A percentile compares a stretch with the other conserved stretches of the same genome.
phyloP scores from a whole-genome alignment of 2,113 vertebrate genomes.

The Shinisaurus crocodilurus region DNA sequence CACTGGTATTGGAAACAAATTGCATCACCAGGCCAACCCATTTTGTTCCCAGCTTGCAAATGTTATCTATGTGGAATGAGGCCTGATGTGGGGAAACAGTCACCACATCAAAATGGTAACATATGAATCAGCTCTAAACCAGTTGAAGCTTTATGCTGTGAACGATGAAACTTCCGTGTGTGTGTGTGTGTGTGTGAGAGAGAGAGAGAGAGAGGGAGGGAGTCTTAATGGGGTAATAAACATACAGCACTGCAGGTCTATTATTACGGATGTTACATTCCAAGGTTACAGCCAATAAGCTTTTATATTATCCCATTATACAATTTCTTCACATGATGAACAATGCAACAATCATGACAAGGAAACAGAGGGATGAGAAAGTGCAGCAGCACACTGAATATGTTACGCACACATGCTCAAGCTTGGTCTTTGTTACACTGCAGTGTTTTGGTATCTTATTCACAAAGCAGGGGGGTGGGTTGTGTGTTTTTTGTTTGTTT shows the following conservation, averaged over 20 bases:
- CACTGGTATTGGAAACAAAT: no score
- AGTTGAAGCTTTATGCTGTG: constrained; percentile 26
- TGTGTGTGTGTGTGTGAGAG: background rate
- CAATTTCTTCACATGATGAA: constrained; percentile 61
- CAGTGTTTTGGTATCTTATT: background rate
- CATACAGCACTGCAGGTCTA: constrained; percentile 32
- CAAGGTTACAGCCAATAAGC: constrained; percentile 44
- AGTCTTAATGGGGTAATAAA: constrained; percentile 48
- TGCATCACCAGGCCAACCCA: no score
- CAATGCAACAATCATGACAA: constrained; percentile 51
- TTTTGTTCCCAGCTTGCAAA: background rate
- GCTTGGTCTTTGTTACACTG: background rate
- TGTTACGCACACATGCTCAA: no score
- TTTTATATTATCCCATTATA: constrained; percentile 39
- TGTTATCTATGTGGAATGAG: background rate
- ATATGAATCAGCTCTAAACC: constrained; percentile 11
- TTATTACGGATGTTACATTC: constrained; percentile 38
- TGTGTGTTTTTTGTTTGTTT: no score
- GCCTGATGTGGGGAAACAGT: background rate
- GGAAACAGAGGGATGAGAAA: constrained; percentile 50
- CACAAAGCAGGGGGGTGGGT: no score
- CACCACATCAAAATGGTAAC: background rate
- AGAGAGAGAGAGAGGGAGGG: background rate
- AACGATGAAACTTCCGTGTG: constrained; percentile 40
- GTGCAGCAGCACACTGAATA: constrained; percentile 32